Evolutionary conservation across 2,888 invertebrate species (phyloP), one percentile per base, ranked within the genome.

Genomic region (Napeogenes inachia): DNA sequence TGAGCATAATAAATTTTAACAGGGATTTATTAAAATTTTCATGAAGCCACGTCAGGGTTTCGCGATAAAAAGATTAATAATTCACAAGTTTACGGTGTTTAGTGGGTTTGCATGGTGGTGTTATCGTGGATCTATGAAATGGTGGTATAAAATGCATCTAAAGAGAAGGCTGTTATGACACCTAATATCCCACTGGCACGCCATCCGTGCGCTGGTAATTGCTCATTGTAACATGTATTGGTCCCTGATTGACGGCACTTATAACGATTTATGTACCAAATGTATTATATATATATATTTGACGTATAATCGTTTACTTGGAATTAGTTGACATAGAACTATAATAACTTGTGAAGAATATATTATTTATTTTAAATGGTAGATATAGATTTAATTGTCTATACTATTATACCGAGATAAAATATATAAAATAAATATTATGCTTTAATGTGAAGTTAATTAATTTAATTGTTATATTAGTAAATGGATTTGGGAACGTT

Each of bases 71-170:
- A 76, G 84, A 87, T 89, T 89, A 89, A 89, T 89, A 87, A 89
- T 89, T 89, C 88, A 89, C 87, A 84, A 86, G 87, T 88, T 89
- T 84, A 88, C 88, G 88, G 88, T 83, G 88, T 84, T 89, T 87
- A 88, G 86, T 73, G 78, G 71, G 78, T 78, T 87, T 85, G 88
- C 89, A 85, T 85, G 87, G 73, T 71, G 75, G 21, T 75, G 74
- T 73, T 89, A 89, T 89, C 89, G 80, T 42, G 67, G 74, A 87
- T 88, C 87, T 82, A 74, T 76, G 77, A 79, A 85, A 82, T 81
- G 85, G 81, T 79, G 79, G 76, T 75, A 75, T 77, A 78, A 77
- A 77, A 79, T 83, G 82, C 81, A 84, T 79, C 81, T 69, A 73
- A 67, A 78, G 74, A 74, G 78, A 81, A 82, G 81, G 80, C 73